Conservation (phyloP, 2,113 vertebrate genomes). For the Elgaria multicarinata region DNA sequence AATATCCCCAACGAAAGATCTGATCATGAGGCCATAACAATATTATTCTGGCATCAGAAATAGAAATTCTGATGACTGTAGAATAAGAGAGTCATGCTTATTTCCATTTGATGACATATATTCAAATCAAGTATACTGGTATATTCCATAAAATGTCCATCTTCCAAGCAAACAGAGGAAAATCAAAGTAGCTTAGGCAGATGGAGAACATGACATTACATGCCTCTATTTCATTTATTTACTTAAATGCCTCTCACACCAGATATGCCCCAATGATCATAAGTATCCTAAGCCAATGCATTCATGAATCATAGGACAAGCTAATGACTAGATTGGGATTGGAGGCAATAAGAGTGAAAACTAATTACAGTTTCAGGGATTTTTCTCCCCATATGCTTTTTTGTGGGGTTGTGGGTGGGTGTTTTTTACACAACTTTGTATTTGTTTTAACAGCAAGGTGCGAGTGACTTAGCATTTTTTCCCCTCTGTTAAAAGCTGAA, state of each 20-base stretch:
- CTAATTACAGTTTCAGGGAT: background rate
- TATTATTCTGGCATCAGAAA: background rate
- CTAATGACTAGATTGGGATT: background rate
- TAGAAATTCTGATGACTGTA: background rate
- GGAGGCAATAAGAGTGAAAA: background rate
- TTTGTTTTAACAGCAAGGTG: background rate
- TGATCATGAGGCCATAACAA: background rate
- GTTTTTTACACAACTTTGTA: background rate
- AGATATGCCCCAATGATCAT: background rate
- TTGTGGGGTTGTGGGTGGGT: background rate
- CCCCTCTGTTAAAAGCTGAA: background rate
- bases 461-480: background rate
- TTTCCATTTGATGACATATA: background rate
- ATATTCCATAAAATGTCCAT: background rate
- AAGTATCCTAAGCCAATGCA: background rate
- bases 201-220: background rate
- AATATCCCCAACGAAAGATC: background rate
- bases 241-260: too few relatives aligned
- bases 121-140: background rate
- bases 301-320: background rate
- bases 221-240: background rate
- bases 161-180: background rate
- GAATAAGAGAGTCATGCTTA: background rate
- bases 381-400: background rate
- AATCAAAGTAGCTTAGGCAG: background rate